Base-by-base conservation (phyloP, 2,797 vertebrate genomes). In the Brachyalestes nurse region DNA sequence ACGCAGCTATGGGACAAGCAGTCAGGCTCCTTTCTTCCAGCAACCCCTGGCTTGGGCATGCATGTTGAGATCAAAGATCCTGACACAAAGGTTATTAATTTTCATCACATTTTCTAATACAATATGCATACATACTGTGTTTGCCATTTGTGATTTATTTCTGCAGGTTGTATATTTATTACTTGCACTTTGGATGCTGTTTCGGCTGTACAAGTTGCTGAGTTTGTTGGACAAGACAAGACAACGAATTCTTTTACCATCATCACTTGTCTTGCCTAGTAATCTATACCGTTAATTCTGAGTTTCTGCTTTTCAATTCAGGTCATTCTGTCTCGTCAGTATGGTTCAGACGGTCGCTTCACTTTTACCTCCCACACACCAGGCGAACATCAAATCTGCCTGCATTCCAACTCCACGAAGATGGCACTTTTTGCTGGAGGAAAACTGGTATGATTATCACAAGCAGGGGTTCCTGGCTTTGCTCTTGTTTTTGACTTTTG, bases 1-100 rank as follows among this genome's bases (percentile, higher is more conserved):
- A 98, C 97, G 10, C 97, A 98, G 88, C 90, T 98, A 77, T 99
- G 97, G 97, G 97, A 99, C 88, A 98, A 97, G 75, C 95, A 96
- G 87, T 90, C 91, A 0, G 89, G 91, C 69, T 92, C 95, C 9
- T 99, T 97, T 86, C 94, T 98, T 66, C 96, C 96, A 4, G 93
- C 97, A 78, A 99, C 97, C 0, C 97, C 97, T 0, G 97, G 97
- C 10, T 93, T 98, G 12, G 97, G 97, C 57, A 98, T 98, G 97
- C 97, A 98, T 0, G 97, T 98, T 0, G 97, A 98, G 89, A 96
- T 98, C 87, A 97, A 97, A 85, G 97, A 98, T 87, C 97, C 97
- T 0, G 96, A 97, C 0, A 92, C 96, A 4, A 98, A 97, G 94
- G 97, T 98, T 38, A 10, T 47, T 67, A 7, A 6, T 64, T 21